Conservation (phyloP, 1,140 invertebrate species). For the Cyrtorhinus lividipennis region DNA sequence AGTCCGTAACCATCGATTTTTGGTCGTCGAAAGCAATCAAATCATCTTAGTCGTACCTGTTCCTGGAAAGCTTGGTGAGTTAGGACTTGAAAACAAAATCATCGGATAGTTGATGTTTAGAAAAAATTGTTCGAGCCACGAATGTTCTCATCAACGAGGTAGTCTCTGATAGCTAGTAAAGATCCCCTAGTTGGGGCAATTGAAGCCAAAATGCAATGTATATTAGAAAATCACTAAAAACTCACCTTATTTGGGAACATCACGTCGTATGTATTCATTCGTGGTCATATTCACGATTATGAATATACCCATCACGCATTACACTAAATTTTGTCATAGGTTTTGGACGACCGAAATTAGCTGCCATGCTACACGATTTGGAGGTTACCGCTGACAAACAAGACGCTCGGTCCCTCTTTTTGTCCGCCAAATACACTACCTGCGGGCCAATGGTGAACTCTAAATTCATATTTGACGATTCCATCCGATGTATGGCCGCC, state of each 20-base stretch:
- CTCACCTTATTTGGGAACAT: no score
- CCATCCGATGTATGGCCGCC: conserved; percentile 94
- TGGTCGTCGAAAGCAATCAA: conserved; percentile 89
- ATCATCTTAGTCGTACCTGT: conserved; percentile 95
- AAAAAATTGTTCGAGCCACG: no score
- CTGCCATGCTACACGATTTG: conserved; percentile 22
- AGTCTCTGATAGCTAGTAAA: no score
- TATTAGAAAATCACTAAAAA: no score
- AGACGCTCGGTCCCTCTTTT: conserved; percentile 86
- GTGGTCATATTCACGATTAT: no score
- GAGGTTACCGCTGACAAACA: conserved; percentile 76
- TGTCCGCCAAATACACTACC: conserved; percentile 80
- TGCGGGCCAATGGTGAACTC: conserved; percentile 65
- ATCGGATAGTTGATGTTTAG: not conserved
- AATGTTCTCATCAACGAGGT: no score
- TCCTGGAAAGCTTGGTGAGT: conserved; percentile 66
- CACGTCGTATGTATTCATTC: no score
- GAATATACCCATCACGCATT: no score
- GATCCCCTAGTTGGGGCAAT: no score
- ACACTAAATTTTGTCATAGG: no score
- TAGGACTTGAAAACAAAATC: no score
- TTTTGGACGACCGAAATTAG: conserved; percentile 15
- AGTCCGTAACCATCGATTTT: conserved; percentile 74
- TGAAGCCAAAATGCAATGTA: no score
- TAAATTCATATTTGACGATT: conserved; percentile 96